A percentile compares a stretch with the other conserved stretches of the same genome.
Conservation (phyloP, 2,888 invertebrate species). For the Ectobius pallidus region DNA sequence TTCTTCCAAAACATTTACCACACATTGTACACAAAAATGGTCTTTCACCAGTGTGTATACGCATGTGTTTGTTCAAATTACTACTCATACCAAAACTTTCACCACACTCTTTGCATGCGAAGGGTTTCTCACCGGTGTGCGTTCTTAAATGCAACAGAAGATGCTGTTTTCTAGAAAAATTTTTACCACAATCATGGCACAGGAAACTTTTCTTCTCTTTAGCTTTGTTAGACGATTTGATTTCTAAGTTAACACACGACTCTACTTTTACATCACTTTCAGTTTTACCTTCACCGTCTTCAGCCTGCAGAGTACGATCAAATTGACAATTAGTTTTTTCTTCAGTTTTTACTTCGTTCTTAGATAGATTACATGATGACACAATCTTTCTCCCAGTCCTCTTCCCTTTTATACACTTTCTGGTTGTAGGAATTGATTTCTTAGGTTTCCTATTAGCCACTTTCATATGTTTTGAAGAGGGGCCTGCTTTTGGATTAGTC, state of each 20-base stretch:
- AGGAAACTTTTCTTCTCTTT: conserved; percentile 19
- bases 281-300: too few species aligned
- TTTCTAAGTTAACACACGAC: conserved; percentile 2
- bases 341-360: too few species aligned
- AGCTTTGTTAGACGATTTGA: neutral
- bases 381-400: neutral
- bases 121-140: conserved; percentile 35
- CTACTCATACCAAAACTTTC: conserved; percentile 26
- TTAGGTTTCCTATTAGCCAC: neutral
- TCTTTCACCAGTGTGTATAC: conserved; percentile 26
- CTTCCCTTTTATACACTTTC: neutral
- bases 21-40: conserved; percentile 32
- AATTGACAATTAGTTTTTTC: too few species aligned
- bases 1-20: conserved; percentile 19
- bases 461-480: neutral
- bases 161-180: conserved; percentile 15
- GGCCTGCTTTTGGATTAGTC: neutral
- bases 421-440: neutral
- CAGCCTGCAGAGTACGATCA: too few species aligned
- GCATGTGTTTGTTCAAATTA: conserved; percentile 18
- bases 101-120: conserved; percentile 27
- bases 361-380: neutral
- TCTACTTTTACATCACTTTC: conserved; percentile 10
- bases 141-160: conserved; percentile 14
- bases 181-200: conserved; percentile 23